Evolutionary conservation across 2,888 invertebrate genomes (phyloP).

Genomic region (Scelioninae gen. 2): DNA sequence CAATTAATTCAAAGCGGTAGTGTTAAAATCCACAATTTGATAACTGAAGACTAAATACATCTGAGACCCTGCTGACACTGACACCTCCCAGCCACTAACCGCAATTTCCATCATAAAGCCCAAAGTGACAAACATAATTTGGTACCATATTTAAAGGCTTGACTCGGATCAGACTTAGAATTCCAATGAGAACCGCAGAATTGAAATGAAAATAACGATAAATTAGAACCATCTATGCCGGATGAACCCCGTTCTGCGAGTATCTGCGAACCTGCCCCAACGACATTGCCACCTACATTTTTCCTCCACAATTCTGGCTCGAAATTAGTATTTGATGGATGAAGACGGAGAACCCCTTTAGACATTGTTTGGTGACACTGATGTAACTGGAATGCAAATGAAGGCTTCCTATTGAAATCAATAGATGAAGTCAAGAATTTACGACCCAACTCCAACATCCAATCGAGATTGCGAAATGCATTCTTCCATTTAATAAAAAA

Average conservation of each 20-base stretch:
- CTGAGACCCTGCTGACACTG: neutral
- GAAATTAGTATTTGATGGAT: slow-evolving; percentile 55
- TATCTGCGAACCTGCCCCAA: slow-evolving; percentile 24
- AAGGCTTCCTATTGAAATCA: slow-evolving; percentile 50
- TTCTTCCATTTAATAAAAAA: no score
- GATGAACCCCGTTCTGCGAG: neutral
- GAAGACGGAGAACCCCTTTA: slow-evolving; percentile 52
- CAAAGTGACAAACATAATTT: slow-evolving; percentile 18
- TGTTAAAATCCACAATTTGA: no score
- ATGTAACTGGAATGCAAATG: slow-evolving; percentile 57
- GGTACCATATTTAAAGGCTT: no score
- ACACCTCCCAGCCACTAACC: neutral
- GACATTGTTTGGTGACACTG: slow-evolving; percentile 58
- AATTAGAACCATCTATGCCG: slow-evolving; percentile 20
- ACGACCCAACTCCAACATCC: slow-evolving; percentile 36
- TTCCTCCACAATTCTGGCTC: slow-evolving; percentile 30
- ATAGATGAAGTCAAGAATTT: slow-evolving; percentile 50
- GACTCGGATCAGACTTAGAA: no score
- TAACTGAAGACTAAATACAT: no score
- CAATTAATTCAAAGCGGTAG: no score
- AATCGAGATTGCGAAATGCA: no score
- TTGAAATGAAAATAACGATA: slow-evolving; percentile 12
- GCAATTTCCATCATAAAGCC: neutral
- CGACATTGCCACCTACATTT: slow-evolving; percentile 48
- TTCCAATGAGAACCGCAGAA: no score